These are phyloP conservation scores for Sylvilagus bachmani DNA, from an alignment of 2,113 vertebrate genomes.

Conservation along the genomic window DNA sequence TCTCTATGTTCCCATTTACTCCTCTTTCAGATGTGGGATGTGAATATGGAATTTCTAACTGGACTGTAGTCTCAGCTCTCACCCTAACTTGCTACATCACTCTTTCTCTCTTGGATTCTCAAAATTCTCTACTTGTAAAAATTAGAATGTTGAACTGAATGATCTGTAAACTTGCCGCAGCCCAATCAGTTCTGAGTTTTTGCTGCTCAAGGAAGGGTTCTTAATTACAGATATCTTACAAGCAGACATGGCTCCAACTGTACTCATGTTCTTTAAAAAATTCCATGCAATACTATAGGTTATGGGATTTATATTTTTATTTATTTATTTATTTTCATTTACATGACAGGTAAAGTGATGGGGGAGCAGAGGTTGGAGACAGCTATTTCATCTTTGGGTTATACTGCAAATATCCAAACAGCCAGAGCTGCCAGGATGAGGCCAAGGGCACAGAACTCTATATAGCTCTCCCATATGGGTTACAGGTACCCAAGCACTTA, in stretches of 20 bases:
- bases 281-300: not conserved
- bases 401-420: too few species aligned
- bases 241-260: not conserved
- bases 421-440: too few species aligned
- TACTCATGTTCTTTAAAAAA: not conserved
- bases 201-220: not conserved
- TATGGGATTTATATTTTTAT: too few species aligned
- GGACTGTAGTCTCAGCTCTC: not conserved
- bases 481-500: too few species aligned
- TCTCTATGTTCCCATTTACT: not conserved
- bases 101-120: not conserved
- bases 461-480: too few species aligned
- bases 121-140: not conserved
- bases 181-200: not conserved
- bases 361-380: too few species aligned
- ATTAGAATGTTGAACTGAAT: not conserved
- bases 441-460: too few species aligned
- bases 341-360: too few species aligned
- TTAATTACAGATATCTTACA: not conserved
- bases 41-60: not conserved
- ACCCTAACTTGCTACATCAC: not conserved
- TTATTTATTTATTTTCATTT: too few species aligned
- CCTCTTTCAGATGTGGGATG: not conserved
- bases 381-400: too few species aligned
- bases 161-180: not conserved